Evolutionary conservation across 2,797 vertebrate genomes (phyloP), one percentile per base, ranked within the genome.

Genomic region (Chromobotia macracanthus): DNA sequence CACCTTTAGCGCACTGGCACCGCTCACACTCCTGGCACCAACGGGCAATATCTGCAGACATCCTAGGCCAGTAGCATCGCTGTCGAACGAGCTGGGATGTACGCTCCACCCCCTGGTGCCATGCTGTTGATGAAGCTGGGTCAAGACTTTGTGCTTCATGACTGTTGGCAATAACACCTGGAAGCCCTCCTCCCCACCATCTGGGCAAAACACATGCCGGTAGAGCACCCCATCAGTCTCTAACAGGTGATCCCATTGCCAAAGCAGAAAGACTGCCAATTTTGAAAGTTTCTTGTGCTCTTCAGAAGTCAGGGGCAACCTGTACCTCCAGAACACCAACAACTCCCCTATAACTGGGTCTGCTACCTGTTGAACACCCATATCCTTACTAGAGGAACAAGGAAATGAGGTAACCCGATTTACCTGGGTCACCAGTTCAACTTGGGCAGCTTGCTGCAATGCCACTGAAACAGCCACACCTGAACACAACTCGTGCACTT

Each of bases 1-100:
- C 35, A 38, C 35, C 35, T 9, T 38, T 38, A 3, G 50, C 51
- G 8, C 3, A 13, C 15, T 58, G 51, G 11, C 65, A 77, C 0
- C 23, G 7, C 4, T 75, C 61, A 10, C 73, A 75, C 18, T 53
- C 11, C 25, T 65, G 60, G 12, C 60, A 65, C 73, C 60, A 74
- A 3, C 3, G 19, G 0, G 4, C 6, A 16, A 48, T 25, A 2
- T 48, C 38, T 0, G 3, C 1, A 8, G 1, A 66, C 72, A 75
- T 75, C 0, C 50, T n/a, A 0, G 31, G 50, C 63, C 63, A 48
- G 1, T 58, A 77, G 6, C 65, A 77, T 4, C 48, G 2, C 10
- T 48, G 46, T 13, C 46, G 3, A 3, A 48, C 46, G 0, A 48
- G 13, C 46, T 48, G 46, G 46, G 46, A 15, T 13, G 46, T 48